Percentiles rank a stretch among this genome's conserved stretches.
These are phyloP conservation scores for Lycophotia porphyrea DNA, from an alignment of 2,888 invertebrate species.

Conservation along the genomic window DNA sequence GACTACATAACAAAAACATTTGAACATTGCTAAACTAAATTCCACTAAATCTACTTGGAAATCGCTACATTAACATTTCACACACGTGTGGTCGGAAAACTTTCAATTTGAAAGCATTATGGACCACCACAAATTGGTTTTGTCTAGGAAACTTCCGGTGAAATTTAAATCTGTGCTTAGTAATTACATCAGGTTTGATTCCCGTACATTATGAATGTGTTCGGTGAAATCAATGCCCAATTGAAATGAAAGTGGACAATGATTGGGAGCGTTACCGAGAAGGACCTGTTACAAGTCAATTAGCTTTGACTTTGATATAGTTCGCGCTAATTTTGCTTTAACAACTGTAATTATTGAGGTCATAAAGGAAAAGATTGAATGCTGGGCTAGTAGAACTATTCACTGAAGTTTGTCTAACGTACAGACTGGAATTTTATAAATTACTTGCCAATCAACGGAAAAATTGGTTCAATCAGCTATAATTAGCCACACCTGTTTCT, in stretches of 20 bases:
- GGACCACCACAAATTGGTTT: constrained; percentile 28
- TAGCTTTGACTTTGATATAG: constrained; percentile 19
- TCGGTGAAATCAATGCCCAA: constrained; percentile 16
- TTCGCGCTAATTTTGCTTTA: constrained; percentile 15
- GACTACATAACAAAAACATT: constrained; percentile 34
- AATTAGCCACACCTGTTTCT: constrained; percentile 5
- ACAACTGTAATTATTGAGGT: constrained; percentile 1
- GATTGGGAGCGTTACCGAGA: constrained; percentile 9
- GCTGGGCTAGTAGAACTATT: not conserved
- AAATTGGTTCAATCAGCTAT: constrained; percentile 1
- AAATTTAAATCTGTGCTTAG: not conserved
- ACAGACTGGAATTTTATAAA: not conserved
- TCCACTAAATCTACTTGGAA: constrained; percentile 30
- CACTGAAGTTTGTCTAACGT: not conserved
- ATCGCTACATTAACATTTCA: constrained; percentile 39
- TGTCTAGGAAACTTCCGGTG: constrained; percentile 31
- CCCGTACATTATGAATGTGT: not conserved
- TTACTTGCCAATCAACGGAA: constrained; percentile 8
- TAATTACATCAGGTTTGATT: constrained; percentile 15
- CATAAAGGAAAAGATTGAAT: constrained; percentile 27
- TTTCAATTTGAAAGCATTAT: constrained; percentile 28
- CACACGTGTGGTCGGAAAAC: constrained; percentile 39
- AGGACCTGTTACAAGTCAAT: constrained; percentile 20
- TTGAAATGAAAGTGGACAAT: constrained; percentile 24
- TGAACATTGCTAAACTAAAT: constrained; percentile 17